These are phyloP conservation scores for Percopsis transmontana DNA, from an alignment of 2,113 vertebrate species.

Conservation along the genomic window DNA sequence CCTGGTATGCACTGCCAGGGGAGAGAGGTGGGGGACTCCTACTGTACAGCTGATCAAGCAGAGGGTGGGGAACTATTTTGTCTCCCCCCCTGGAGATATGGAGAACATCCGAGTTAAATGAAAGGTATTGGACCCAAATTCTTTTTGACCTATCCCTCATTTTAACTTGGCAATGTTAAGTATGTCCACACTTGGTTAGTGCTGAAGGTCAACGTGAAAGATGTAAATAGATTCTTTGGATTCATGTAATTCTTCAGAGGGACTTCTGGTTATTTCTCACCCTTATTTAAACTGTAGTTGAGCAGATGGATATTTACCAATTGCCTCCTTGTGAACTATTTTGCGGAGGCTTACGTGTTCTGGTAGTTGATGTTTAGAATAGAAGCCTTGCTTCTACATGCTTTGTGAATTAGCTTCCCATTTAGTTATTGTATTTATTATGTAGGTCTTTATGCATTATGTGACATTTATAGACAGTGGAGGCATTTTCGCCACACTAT, in stretches of 20 bases:
- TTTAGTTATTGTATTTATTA: neutral
- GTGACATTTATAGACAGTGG: neutral
- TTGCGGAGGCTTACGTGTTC: neutral
- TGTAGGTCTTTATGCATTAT: neutral
- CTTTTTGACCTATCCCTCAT: neutral
- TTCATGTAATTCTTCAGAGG: too few species aligned
- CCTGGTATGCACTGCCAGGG: neutral
- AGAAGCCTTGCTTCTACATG: neutral
- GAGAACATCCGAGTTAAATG: neutral
- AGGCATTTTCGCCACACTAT: slow-evolving; percentile 43
- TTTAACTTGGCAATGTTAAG: too few species aligned
- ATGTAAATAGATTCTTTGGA: too few species aligned
- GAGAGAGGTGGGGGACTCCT: slow-evolving; percentile 11
- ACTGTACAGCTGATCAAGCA: slow-evolving; percentile 48
- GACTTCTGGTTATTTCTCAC: too few species aligned
- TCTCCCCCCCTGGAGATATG: neutral
- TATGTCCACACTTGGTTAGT: too few species aligned
- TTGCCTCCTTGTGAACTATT: neutral
- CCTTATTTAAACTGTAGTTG: too few species aligned
- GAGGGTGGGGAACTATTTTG: slow-evolving; percentile 28
- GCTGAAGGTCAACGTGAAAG: too few species aligned
- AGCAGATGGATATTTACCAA: too few species aligned
- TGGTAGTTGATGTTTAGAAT: neutral
- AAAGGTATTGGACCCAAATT: too few species aligned
- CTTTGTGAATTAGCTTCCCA: neutral